Percentiles rank a stretch among this genome's conserved stretches.
Conservation (phyloP, 2,113 vertebrate species). For the Carassius auratus region DNA sequence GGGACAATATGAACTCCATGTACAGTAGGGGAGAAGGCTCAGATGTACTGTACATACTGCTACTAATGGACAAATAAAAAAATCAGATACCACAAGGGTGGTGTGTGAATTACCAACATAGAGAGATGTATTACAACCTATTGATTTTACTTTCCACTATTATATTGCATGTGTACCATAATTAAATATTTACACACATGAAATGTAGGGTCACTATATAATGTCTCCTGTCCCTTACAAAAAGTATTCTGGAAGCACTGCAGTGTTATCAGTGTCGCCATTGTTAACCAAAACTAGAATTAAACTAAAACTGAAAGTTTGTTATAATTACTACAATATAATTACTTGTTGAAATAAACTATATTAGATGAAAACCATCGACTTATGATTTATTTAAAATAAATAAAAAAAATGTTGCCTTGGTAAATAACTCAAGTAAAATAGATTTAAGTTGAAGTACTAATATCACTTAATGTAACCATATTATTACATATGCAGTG, state of each 20-base stretch:
- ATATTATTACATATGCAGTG: too few species aligned
- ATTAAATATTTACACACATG: not conserved
- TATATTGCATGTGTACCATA: not conserved
- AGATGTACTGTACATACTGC: not conserved
- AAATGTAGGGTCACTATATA: not conserved
- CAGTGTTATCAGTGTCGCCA: not conserved
- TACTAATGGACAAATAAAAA: not conserved
- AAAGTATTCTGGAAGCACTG: not conserved
- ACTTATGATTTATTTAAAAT: too few species aligned
- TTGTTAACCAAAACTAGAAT: not conserved
- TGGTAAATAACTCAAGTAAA: too few species aligned
- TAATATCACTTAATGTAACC: too few species aligned
- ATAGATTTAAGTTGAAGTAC: not conserved
- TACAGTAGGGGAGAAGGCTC: too few species aligned
- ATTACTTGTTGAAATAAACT: too few species aligned
- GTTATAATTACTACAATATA: too few species aligned
- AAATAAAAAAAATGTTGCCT: too few species aligned
- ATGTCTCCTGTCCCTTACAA: not conserved
- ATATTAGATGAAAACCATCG: too few species aligned
- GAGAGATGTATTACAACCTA: slow-evolving; percentile 10
- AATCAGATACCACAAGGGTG: not conserved
- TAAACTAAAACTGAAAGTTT: not conserved
- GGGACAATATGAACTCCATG: too few species aligned
- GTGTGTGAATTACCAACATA: not conserved
- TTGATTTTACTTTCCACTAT: not conserved